Evolutionary conservation across 2,797 vertebrate genomes (phyloP).

Genomic region (Melanotaenia parkinsoni): DNA sequence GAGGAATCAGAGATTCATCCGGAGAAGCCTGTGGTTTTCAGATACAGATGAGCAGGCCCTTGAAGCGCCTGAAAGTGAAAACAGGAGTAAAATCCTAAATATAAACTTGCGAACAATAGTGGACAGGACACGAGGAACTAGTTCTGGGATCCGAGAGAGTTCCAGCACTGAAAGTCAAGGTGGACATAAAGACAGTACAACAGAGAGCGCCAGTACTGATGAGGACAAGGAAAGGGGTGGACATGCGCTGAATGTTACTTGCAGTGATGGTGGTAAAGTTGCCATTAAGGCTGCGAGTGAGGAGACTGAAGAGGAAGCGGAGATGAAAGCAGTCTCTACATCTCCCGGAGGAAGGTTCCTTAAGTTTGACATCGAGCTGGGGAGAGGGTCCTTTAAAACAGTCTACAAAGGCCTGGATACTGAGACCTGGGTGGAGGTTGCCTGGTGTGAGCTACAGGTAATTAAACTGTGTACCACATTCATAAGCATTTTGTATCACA

Average conservation of each 20-base stretch:
- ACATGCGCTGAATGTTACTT: conserved; percentile 60
- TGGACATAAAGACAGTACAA: conserved; percentile 71
- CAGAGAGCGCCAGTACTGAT: conserved; percentile 76
- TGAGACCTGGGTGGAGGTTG: conserved; percentile 98
- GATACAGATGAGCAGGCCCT: conserved; percentile 90
- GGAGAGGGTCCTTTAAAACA: conserved; percentile 97
- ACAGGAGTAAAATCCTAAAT: conserved; percentile 83
- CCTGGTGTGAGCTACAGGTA: conserved; percentile 99
- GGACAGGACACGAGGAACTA: conserved; percentile 81
- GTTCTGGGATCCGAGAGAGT: conserved; percentile 67
- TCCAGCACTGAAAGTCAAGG: conserved; percentile 78
- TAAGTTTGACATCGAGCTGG: conserved; percentile 98
- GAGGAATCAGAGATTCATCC: conserved; percentile 89
- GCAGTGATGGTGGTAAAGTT: conserved; percentile 75
- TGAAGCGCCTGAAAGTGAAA: conserved; percentile 85
- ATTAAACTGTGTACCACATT: conserved; percentile 11
- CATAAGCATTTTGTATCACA: neutral
- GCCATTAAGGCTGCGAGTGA: conserved; percentile 80
- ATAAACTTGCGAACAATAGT: conserved; percentile 88
- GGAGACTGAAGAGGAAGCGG: conserved; percentile 96
- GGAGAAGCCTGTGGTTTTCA: conserved; percentile 92
- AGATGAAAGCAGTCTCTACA: conserved; percentile 96
- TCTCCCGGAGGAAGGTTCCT: conserved; percentile 95
- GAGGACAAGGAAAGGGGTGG: conserved; percentile 85
- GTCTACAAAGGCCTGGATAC: conserved; percentile 99